Evolutionary conservation across 2,113 vertebrate genomes (phyloP).

Genomic region (Pelusios castaneus): DNA sequence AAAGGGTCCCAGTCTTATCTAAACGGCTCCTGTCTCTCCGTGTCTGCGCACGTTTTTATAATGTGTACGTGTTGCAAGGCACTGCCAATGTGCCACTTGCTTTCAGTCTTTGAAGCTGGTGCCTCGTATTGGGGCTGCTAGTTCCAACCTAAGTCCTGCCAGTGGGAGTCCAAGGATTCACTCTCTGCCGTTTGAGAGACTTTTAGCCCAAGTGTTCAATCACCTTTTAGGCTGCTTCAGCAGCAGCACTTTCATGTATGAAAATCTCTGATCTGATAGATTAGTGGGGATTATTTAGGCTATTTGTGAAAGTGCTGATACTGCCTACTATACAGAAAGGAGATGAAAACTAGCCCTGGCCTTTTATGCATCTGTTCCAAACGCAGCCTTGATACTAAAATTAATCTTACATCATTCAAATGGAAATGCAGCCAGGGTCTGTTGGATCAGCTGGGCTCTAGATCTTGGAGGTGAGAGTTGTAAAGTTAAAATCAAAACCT

Average conservation of each 20-base stretch:
- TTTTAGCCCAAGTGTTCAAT: background rate
- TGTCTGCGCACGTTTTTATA: background rate
- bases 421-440: conserved; percentile 22
- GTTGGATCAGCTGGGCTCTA: background rate
- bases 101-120: background rate
- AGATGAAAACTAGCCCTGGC: conserved; percentile 5
- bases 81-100: background rate
- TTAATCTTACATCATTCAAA: background rate
- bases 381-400: background rate
- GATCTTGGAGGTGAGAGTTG: conserved; percentile 3
- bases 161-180: background rate
- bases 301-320: background rate
- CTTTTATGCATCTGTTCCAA: background rate
- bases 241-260: background rate
- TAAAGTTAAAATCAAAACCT: conserved; percentile 27
- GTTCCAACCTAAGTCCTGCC: background rate
- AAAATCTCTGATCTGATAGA: conserved; percentile 3
- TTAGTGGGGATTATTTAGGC: conserved; percentile 16
- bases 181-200: background rate
- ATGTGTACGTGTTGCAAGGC: fast-evolving
- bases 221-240: background rate
- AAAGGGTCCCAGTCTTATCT: too few relatives aligned
- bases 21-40: background rate
- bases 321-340: background rate
- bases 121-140: fast-evolving